phyloP scores from a whole-genome alignment of 92 coral and sea anemone species.

The Zoanthus sociatus region DNA sequence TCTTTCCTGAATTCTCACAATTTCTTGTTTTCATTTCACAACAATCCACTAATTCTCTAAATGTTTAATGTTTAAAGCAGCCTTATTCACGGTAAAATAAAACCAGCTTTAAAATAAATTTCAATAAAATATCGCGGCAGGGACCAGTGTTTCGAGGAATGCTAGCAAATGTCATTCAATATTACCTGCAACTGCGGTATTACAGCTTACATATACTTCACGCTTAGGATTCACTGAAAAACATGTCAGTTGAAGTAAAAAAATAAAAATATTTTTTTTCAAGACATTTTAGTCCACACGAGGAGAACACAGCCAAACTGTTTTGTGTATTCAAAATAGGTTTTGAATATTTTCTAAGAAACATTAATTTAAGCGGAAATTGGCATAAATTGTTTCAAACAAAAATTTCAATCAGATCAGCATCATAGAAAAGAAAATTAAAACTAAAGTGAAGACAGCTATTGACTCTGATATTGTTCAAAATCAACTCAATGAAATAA shows the following conservation, averaged over 20 bases:
- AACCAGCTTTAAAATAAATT: neutral
- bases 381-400: neutral
- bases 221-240: neutral
- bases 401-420: neutral
- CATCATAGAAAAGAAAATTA: neutral
- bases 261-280: neutral
- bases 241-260: neutral
- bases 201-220: neutral
- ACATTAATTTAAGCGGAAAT: neutral
- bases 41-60: too few relatives aligned
- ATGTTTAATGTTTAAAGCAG: neutral
- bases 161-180: neutral
- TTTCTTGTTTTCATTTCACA: neutral
- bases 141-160: slow-evolving; percentile 2
- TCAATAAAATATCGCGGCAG: neutral
- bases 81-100: neutral
- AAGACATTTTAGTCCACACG: neutral
- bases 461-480: neutral
- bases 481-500: neutral
- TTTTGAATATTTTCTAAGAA: neutral
- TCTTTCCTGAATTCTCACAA: neutral
- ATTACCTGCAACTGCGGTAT: neutral
- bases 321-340: neutral
- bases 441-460: neutral
- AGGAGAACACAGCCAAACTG: neutral